Base-by-base conservation (phyloP, 2,113 vertebrate genomes). In the Gobio gobio region DNA sequence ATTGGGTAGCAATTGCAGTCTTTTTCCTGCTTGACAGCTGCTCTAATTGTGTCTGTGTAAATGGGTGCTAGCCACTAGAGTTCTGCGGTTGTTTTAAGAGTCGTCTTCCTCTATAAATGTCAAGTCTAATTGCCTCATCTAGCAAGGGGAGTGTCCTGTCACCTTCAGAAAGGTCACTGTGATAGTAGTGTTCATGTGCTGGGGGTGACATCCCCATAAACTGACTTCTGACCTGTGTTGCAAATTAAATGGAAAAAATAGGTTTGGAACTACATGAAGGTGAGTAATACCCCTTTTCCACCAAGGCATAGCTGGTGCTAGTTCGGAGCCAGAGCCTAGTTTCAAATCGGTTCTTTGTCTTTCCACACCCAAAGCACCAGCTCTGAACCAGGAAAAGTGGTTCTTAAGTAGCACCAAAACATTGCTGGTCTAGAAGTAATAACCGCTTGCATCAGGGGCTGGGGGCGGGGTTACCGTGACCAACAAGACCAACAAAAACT, bases 91-190 rank as follows among this genome's bases (percentile, higher is more conserved):
- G 47, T 76, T 80, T 47, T 63, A 49, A 29, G 59, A 61, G 58
- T 49, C 1, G 5, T 64, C 36, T 45, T 61, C 76, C 36, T 43
- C 68, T n/a, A 76, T 82, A 90, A 91, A 90, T 87, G 86, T 87
- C 88, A 89, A 36, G 29, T 59, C 40, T 88, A 87, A 89, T 85
- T 83, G 80, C 54, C 76, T 33, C 14, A 45, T 72, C n/a, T 45
- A 85, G 75, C 43, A 43, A 20, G 22, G 54, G 36, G 75, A 82
- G 45, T 85, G 84, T 85, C 54, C 79, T 87, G 83, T 45, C 78
- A 87, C 82, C 49, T 82, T 33, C 51, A 72, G 58, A 87, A 88
- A 90, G 64, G 86, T 85, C 89, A 85, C 83, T 51, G 79, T 86
- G 49, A 59, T 45, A 64, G 76, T 24, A 40, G 24, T 58, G 56